Evolutionary conservation across 2,888 invertebrate species (phyloP).

Genomic region (Mythimna pallens): DNA sequence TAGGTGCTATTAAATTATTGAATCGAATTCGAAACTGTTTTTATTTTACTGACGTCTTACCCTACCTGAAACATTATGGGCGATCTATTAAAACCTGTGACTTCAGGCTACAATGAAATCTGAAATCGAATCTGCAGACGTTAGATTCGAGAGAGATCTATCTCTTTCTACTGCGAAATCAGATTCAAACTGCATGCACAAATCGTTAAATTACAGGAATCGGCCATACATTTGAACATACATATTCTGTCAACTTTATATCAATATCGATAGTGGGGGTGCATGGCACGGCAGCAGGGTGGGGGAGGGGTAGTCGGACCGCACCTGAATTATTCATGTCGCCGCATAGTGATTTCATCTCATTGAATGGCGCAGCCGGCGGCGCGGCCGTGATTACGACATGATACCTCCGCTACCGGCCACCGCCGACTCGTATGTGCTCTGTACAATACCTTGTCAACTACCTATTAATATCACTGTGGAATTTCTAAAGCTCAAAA

Average conservation of each 20-base stretch:
- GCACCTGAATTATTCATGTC: slow-evolving; percentile 89
- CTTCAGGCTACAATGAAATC: slow-evolving; percentile 1
- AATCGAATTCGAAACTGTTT: slow-evolving; percentile 10
- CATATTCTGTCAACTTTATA: slow-evolving; percentile 76
- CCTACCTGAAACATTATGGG: neutral
- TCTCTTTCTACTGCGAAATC: slow-evolving; percentile 5
- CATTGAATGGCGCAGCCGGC: slow-evolving; percentile 87
- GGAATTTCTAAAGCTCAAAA: slow-evolving; percentile 19
- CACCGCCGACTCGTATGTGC: slow-evolving; percentile 66
- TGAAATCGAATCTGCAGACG: neutral
- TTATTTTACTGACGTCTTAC: slow-evolving; percentile 13
- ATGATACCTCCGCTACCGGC: slow-evolving; percentile 83
- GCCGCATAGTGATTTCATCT: slow-evolving; percentile 90
- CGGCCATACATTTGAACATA: slow-evolving; percentile 49
- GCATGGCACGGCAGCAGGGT: slow-evolving; percentile 58
- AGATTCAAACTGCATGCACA: slow-evolving; percentile 21
- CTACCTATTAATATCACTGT: slow-evolving; percentile 67
- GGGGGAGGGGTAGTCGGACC: slow-evolving; percentile 72
- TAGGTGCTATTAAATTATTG: slow-evolving; percentile 62
- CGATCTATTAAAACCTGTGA: neutral
- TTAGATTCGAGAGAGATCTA: neutral
- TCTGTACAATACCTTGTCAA: slow-evolving; percentile 83
- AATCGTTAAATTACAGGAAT: slow-evolving; percentile 34
- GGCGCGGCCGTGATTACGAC: slow-evolving; percentile 85
- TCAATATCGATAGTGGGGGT: slow-evolving; percentile 73